phyloP scores from a whole-genome alignment of 2,888 invertebrate species.

The Trichopoda pennipes region DNA sequence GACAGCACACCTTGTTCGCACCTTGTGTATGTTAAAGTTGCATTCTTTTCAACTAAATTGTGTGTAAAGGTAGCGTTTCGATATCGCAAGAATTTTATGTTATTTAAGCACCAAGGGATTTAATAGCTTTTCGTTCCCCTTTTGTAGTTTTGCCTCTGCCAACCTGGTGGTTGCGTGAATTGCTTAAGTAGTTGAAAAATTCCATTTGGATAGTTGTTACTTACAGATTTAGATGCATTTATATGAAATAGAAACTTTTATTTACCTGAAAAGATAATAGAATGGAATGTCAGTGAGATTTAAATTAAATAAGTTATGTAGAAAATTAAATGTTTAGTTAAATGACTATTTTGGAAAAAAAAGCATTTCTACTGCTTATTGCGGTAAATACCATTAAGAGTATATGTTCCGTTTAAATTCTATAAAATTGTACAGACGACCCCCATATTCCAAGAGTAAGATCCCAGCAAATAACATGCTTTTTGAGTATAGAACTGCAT shows the following conservation, averaged over 20 bases:
- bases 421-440: too few relatives aligned
- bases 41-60: constrained; percentile 6
- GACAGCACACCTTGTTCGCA: constrained; percentile 62
- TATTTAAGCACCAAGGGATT: constrained; percentile 25
- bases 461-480: too few relatives aligned
- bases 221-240: constrained; percentile 3
- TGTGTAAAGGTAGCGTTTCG: constrained; percentile 5
- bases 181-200: too few relatives aligned
- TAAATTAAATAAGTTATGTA: background rate
- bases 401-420: too few relatives aligned
- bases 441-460: too few relatives aligned
- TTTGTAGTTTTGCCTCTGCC: background rate
- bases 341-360: too few relatives aligned
- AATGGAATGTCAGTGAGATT: background rate
- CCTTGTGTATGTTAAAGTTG: constrained; percentile 38
- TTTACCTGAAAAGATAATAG: constrained; percentile 36
- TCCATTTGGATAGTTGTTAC: background rate
- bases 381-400: too few relatives aligned
- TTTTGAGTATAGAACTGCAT: too few relatives aligned
- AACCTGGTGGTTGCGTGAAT: constrained; percentile 2
- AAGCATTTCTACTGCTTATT: too few relatives aligned
- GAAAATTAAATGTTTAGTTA: background rate
- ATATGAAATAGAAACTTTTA: background rate
- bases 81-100: background rate
- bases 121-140: constrained; percentile 6